These are phyloP conservation scores for Passer domesticus DNA, from an alignment of 2,113 vertebrate species.

Conservation along the genomic window DNA sequence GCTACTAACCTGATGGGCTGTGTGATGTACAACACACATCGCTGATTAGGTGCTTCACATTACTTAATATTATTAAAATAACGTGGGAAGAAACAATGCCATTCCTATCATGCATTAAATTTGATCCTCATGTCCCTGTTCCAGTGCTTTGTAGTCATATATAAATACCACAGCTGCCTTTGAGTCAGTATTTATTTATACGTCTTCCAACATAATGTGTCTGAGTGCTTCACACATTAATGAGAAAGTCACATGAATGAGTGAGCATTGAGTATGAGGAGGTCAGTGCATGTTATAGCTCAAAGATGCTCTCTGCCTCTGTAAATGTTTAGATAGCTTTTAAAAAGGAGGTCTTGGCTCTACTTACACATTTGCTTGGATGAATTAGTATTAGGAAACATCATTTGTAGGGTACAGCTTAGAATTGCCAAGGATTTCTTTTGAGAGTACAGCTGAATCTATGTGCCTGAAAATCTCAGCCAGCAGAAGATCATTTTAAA, in stretches of 20 bases:
- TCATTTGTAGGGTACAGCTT: neutral
- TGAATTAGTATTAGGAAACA: neutral
- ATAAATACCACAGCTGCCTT: neutral
- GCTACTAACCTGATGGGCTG: neutral
- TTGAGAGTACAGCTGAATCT: neutral
- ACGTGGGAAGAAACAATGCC: slow-evolving; percentile 27
- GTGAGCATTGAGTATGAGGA: neutral
- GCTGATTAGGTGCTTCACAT: slow-evolving; percentile 6
- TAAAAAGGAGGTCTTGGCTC: neutral
- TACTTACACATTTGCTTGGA: neutral
- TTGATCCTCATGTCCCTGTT: neutral
- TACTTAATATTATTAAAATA: slow-evolving; percentile 29
- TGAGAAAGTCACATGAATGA: slow-evolving; percentile 61
- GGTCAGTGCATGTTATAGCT: neutral
- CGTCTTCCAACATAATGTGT: slow-evolving; percentile 40
- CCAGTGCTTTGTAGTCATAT: neutral
- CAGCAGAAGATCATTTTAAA: neutral
- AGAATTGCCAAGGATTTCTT: neutral
- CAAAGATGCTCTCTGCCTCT: slow-evolving; percentile 5
- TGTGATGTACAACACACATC: neutral
- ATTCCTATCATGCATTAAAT: slow-evolving; percentile 18
- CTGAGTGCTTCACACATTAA: slow-evolving; percentile 47
- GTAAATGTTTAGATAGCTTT: neutral
- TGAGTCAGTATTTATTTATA: slow-evolving; percentile 23
- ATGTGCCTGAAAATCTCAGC: neutral